These are phyloP conservation scores for Zoanthus gigantus DNA, from an alignment of 92 coral and sea anemone genomes.

Conservation along the genomic window DNA sequence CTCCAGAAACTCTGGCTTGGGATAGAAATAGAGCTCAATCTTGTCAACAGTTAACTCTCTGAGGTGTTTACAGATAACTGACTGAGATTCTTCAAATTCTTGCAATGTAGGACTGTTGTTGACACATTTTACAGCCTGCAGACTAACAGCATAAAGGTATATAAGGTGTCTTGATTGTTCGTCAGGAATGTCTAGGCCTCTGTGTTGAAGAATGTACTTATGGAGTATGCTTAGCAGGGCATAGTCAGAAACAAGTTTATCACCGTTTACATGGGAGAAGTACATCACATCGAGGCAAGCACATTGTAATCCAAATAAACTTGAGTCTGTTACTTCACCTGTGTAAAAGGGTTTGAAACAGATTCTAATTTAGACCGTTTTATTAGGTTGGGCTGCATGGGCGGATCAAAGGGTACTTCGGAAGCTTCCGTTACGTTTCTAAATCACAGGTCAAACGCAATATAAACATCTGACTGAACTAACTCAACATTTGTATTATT, in stretches of 20 bases:
- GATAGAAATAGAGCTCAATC: slow-evolving; percentile 56
- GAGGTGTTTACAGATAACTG: slow-evolving; percentile 54
- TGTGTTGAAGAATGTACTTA: slow-evolving; percentile 69
- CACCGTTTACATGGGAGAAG: slow-evolving; percentile 68
- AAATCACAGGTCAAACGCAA: no score
- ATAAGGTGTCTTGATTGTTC: slow-evolving; percentile 58
- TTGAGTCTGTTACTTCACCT: slow-evolving; percentile 63
- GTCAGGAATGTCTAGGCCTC: slow-evolving; percentile 62
- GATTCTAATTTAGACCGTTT: not conserved
- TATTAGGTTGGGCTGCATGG: no score
- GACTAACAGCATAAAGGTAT: slow-evolving; percentile 65
- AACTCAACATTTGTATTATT: no score
- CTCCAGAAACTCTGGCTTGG: slow-evolving; percentile 62
- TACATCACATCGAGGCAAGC: slow-evolving; percentile 76
- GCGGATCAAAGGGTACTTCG: no score
- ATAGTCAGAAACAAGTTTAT: slow-evolving; percentile 65
- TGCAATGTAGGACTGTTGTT: slow-evolving; percentile 11
- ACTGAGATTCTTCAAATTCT: slow-evolving; percentile 60
- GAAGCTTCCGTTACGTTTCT: no score
- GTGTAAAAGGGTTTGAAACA: not conserved
- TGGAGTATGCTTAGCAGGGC: slow-evolving; percentile 68
- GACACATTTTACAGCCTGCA: slow-evolving; percentile 27
- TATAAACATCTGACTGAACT: no score
- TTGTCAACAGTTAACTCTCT: slow-evolving; percentile 58
- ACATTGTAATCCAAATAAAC: slow-evolving; percentile 80